Evolutionary conservation across 64 coral and sea anemone genomes (phyloP), one percentile per base, ranked within the genome.

Genomic region (Montipora foliosa): DNA sequence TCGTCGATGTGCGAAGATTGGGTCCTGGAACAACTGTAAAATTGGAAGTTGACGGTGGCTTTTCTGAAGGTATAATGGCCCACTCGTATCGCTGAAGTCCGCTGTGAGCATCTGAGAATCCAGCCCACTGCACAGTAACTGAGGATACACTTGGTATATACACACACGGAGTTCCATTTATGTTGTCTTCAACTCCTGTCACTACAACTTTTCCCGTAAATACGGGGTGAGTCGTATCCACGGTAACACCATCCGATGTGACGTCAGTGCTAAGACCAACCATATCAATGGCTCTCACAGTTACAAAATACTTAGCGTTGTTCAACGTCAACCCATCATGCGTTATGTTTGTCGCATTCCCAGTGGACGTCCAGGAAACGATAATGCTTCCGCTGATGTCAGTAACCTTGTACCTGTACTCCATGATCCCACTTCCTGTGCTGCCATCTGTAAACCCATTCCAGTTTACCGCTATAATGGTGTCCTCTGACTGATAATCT

Each of bases 401-500:
- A 49, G 25, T 22, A 19, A 97, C 58, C 57, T 88, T 88, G 57
- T 78, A 98, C 84, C 72, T 93, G 46, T 98, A 98, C 22, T 22
- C 22, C 22, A 22, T 22, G 22, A 22, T 22, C 22, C 22, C 22
- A 22, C 22, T 22, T 22, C 97, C 97, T 86, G 84, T 96, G 83
- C 2, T 58, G 0, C 94, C 97, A 76, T 98, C 97, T 13, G 29
- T 89, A 21, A 98, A 98, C 8, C 94, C 97, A 57, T 96, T 89
- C 97, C 97, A 98, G 60, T 98, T 98, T 14, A 88, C 94, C 72
- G 91, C 84, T 37, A 98, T 77, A 22, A 16, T 70, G 37, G 78
- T 91, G 19, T 76, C 67, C 6, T 83, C 80, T 3, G 97, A 95
- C 51, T 98, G 22, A 22, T 22, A 22, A 22, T 22, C 22, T 22